Base-by-base conservation (phyloP, 1,140 invertebrate species). In the Drosophila subobscura region DNA sequence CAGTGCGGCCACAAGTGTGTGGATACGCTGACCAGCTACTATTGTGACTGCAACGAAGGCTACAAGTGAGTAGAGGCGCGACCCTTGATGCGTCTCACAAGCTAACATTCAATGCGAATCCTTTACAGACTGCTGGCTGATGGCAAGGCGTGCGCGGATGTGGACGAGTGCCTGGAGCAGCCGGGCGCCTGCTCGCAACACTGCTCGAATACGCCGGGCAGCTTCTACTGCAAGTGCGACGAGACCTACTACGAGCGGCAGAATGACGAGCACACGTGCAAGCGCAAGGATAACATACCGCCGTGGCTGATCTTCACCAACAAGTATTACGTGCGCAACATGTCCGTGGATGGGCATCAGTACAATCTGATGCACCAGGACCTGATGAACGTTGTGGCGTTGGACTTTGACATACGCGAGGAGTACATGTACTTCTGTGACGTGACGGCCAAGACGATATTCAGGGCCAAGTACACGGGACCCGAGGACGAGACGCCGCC, bases 271-370 rank as follows among this genome's bases (percentile, higher is more conserved):
- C 95, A 96, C 37, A 97, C 96, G 0, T 99, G 98, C 91, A 99
- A 99, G 91, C 93, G 97, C 47, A 95, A 95, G 68, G 97, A 98
- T 72, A 92, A 91, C 22, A 93, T 93, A 37, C 95, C 94, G 2
- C 98, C 99, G 0, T 99, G 97, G 97, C 91, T 99, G 12, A 94
- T 99, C 45, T 99, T 99, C 86, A 98, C 97, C 5, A 99, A 99
- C 86, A 98, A 99, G 85, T 99, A 99, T 90, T 99, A 99, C 90
- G 95, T 99, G 2, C 93, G 98, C 54, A 99, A 99, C 77, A 96
- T 99, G 94, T 97, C 97, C 0, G 94, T 95, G 0, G 98, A 99
- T 91, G 98, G 97, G 0, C 92, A 93, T 3, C 92, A 94, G 6
- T 99, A 99, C 78, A 96, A 95, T 71, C 92, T 99, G 0, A 95